Base-by-base conservation (phyloP, 2,888 invertebrate genomes). In the Steromphala cineraria region DNA sequence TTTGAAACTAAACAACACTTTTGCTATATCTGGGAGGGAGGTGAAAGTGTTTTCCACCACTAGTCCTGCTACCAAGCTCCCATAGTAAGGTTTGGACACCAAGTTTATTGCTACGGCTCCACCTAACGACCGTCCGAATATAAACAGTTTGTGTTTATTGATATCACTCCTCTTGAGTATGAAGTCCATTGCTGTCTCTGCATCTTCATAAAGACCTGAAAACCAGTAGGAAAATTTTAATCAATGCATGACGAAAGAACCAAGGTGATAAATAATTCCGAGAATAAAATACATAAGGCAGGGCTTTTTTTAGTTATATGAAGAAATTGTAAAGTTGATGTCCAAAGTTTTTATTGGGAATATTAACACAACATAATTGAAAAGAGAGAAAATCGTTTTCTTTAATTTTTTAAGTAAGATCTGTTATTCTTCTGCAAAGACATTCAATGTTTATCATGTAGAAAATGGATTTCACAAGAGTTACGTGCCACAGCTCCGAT, bases 1-100 rank as follows among this genome's bases (percentile, higher is more conserved):
- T 89, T 94, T 95, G 94, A 96, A 95, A 91, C 96, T 96, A 86
- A 98, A 95, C 87, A 98, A 95, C 83, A 96, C 96, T 88, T 95
- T 95, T 21, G 97, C 98, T 96, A 98, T 98, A 85, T 97, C 97
- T 52, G 98, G 98, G 93, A 99, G 97, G 92, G 97, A 97, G 4
- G 98, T 98, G 91, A 99, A 99, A 2, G 98, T 98, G 93, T 99
- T 99, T 94, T 99, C 98, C 21, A 98, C 95, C 86, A 99, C 95
- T 84, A 98, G 94, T 87, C 97, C 97, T 95, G 97, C 96, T 83
- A 98, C 95, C 94, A 96, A 96, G 88, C 95, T 95, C 55, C 95
- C 95, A 93, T 97, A 97, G 86, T 96, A 95, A 21, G 96, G 94
- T 89, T 96, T 95, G 24, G 96, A 95, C 1, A 97, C 96, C 82